phyloP scores from a whole-genome alignment of 2,888 invertebrate genomes.

The Tromatobia lineatoria region DNA sequence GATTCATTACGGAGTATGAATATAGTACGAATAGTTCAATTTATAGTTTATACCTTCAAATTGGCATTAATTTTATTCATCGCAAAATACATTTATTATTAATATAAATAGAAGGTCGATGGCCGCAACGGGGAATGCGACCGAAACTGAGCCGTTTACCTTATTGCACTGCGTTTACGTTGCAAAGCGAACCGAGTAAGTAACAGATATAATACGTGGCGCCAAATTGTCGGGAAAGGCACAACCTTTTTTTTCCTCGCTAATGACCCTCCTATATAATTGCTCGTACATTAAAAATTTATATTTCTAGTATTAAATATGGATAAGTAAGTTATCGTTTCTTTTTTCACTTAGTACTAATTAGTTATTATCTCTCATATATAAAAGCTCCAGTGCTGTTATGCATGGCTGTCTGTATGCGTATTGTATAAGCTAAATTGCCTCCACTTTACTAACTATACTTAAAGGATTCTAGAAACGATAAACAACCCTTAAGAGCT shows the following conservation, averaged over 20 bases:
- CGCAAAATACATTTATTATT: too few species aligned
- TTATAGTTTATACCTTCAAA: too few species aligned
- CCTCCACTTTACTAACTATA: background rate
- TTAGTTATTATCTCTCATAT: background rate
- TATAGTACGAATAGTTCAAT: too few species aligned
- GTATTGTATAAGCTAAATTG: background rate
- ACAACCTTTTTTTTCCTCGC: background rate
- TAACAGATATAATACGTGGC: background rate
- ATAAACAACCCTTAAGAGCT: background rate
- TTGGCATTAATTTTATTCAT: too few species aligned
- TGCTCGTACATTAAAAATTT: background rate
- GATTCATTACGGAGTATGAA: too few species aligned
- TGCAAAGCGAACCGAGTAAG: background rate
- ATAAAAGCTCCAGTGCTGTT: background rate
- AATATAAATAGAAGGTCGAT: too few species aligned
- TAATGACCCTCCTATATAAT: background rate
- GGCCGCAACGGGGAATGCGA: too few species aligned
- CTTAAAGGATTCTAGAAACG: background rate
- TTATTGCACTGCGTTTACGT: too few species aligned
- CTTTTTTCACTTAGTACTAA: background rate
- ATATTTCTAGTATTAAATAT: background rate
- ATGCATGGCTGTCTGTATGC: background rate
- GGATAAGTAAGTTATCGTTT: background rate
- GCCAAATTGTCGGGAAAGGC: background rate
- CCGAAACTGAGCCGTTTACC: too few species aligned